phyloP scores from a whole-genome alignment of 2,888 invertebrate genomes.

The Zeuzera pyrina region DNA sequence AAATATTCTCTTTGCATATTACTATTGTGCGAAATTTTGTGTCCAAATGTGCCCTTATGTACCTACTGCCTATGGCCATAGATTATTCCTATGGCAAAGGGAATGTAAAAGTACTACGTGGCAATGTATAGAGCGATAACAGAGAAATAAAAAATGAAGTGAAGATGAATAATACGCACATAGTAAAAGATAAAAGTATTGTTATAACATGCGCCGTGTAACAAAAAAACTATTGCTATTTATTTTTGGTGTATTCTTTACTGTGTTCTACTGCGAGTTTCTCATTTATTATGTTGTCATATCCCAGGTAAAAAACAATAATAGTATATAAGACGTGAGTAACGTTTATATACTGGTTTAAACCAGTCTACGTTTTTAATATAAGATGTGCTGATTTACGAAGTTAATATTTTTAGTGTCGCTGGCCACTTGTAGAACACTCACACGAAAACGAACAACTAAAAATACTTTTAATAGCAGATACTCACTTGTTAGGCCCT shows the following conservation, averaged over 20 bases:
- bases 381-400: background rate
- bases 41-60: no score
- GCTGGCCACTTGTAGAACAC: slow-evolving; percentile 75
- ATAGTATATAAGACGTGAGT: background rate
- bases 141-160: no score
- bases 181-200: no score
- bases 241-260: slow-evolving; percentile 33
- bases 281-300: slow-evolving; percentile 48
- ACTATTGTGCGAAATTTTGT: no score
- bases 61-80: no score
- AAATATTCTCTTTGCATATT: no score
- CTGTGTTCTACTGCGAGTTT: slow-evolving; percentile 46
- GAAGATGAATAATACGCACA: no score
- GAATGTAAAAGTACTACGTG: no score
- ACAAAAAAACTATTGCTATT: slow-evolving; percentile 35
- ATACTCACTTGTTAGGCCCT: slow-evolving; percentile 92
- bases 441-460: slow-evolving; percentile 37
- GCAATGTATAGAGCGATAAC: no score
- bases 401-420: slow-evolving; percentile 71
- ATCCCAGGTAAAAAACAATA: slow-evolving; percentile 38
- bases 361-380: background rate
- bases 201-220: slow-evolving; percentile 34
- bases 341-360: background rate
- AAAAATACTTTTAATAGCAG: slow-evolving; percentile 87
- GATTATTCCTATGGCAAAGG: no score